Conservation (phyloP, 2,888 invertebrate genomes). For the Cephus spinipes region DNA sequence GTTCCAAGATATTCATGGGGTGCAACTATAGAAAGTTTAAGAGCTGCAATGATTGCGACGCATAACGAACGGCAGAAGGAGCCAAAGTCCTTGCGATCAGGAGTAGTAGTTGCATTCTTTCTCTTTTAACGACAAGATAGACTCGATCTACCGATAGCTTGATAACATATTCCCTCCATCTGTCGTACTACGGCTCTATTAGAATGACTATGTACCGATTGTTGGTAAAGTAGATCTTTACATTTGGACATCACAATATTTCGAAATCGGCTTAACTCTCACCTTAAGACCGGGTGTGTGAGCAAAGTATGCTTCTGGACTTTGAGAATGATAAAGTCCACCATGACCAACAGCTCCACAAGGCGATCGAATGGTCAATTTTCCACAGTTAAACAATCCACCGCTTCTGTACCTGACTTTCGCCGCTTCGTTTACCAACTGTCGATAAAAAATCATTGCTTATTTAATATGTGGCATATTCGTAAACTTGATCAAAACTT, state of each 20-base stretch:
- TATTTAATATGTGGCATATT: background rate
- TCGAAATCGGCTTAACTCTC: background rate
- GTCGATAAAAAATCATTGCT: constrained; percentile 22
- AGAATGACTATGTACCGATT: background rate
- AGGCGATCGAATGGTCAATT: constrained; percentile 90
- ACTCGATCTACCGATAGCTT: background rate
- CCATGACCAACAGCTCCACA: constrained; percentile 99
- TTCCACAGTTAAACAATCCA: constrained; percentile 88
- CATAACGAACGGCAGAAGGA: background rate
- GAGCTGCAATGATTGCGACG: background rate
- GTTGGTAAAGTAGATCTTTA: background rate
- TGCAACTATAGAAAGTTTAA: background rate
- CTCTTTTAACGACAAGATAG: background rate
- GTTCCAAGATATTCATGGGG: constrained; percentile 41
- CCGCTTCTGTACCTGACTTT: constrained; percentile 96
- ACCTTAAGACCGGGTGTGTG: constrained; percentile 95
- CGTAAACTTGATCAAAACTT: background rate
- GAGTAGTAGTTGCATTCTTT: background rate
- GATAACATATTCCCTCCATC: background rate
- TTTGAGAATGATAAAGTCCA: constrained; percentile 97
- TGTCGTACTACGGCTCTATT: background rate
- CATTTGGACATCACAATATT: background rate
- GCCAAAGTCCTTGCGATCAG: background rate
- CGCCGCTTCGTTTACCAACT: constrained; percentile 92
- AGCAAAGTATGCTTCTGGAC: constrained; percentile 96